These are phyloP conservation scores for Anarhynchus alexandrinus DNA, from an alignment of 2,113 vertebrate genomes.

Conservation along the genomic window DNA sequence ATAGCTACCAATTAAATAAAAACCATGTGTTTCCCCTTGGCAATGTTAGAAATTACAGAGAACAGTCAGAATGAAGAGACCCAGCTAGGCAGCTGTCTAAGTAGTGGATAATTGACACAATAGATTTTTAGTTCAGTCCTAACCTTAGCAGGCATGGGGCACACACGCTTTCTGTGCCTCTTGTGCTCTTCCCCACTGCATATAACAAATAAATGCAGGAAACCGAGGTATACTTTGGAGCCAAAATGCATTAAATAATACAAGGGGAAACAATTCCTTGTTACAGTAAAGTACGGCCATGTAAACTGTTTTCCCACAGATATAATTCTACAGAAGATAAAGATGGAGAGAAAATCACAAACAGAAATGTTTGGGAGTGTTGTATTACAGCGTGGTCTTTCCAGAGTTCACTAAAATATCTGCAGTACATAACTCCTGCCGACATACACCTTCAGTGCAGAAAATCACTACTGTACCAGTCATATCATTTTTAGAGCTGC, in stretches of 20 bases:
- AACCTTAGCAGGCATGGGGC: not conserved
- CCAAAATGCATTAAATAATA: not conserved
- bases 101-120: not conserved
- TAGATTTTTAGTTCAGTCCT: not conserved
- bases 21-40: not conserved
- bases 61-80: not conserved
- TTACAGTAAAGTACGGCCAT: not conserved
- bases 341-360: constrained; percentile 4
- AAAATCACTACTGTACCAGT: constrained; percentile 36
- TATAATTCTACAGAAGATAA: constrained; percentile 12
- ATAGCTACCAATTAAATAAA: constrained; percentile 8
- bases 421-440: constrained; percentile 49
- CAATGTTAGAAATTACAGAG: not conserved
- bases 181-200: not conserved
- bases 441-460: constrained; percentile 10
- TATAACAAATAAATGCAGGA: not conserved
- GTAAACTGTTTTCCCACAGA: not conserved
- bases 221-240: not conserved
- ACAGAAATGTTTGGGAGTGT: not conserved
- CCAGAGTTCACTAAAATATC: constrained; percentile 34
- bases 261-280: not conserved
- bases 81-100: not conserved
- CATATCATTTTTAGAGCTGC: constrained; percentile 33
- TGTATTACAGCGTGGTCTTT: not conserved
- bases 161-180: not conserved